Evolutionary conservation across 2,113 vertebrate species (phyloP).

Genomic region (Trematomus loennbergii): DNA sequence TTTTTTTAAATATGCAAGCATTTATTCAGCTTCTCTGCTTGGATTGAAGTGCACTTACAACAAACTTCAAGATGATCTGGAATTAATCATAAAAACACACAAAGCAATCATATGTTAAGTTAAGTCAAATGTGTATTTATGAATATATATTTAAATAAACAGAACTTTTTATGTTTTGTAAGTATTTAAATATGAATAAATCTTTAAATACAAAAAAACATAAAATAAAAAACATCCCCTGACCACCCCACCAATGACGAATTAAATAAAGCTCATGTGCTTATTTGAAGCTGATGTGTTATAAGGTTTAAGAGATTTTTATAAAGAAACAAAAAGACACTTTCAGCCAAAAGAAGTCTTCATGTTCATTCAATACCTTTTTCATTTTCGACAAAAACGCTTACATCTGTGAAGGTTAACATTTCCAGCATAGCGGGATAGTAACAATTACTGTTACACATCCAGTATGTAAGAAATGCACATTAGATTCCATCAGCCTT

Average conservation of each 20-base stretch:
- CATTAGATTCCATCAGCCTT: conserved; percentile 37
- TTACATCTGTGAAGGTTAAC: background rate
- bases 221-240: too few relatives aligned
- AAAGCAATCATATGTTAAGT: background rate
- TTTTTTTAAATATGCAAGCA: conserved; percentile 5
- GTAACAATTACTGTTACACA: conserved; percentile 15
- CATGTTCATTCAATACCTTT: background rate
- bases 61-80: conserved; percentile 1
- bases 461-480: conserved; percentile 16
- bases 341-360: background rate
- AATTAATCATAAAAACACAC: background rate
- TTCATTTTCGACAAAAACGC: background rate
- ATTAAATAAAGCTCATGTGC: too few relatives aligned
- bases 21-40: conserved; percentile 24
- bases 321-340: background rate
- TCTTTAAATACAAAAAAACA: too few relatives aligned
- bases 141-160: too few relatives aligned
- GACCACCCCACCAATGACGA: too few relatives aligned
- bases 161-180: too few relatives aligned
- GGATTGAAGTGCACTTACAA: conserved; percentile 4
- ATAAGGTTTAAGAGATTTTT: background rate
- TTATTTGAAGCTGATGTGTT: too few relatives aligned
- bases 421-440: background rate
- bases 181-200: too few relatives aligned
- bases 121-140: too few relatives aligned